These are phyloP conservation scores for Acromyrmex charruanus DNA, from an alignment of 1,140 invertebrate genomes.

Conservation along the genomic window DNA sequence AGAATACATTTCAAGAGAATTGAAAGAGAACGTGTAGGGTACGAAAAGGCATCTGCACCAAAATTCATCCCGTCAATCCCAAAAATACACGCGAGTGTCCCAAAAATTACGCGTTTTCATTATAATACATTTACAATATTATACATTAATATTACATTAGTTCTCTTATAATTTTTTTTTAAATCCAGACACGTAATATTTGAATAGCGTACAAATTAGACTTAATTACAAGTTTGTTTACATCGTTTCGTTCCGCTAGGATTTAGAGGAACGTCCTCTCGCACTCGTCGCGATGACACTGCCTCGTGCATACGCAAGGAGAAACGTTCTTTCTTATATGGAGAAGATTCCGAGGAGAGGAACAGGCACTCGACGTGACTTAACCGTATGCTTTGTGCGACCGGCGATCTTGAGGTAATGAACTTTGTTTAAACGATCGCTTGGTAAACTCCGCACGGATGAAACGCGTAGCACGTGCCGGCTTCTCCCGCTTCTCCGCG, in stretches of 20 bases:
- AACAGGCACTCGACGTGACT: constrained; percentile 61
- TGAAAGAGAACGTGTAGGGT: neutral
- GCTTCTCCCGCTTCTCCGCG: constrained; percentile 38
- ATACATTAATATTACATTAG: neutral
- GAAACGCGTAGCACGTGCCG: constrained; percentile 76
- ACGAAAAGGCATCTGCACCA: constrained; percentile 22
- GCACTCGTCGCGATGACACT: constrained; percentile 13
- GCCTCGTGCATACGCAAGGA: constrained; percentile 66
- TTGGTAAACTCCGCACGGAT: constrained; percentile 77
- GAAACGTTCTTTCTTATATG: constrained; percentile 16
- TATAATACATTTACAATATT: neutral
- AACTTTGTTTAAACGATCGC: constrained; percentile 79
- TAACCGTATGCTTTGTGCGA: constrained; percentile 62
- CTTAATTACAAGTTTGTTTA: constrained; percentile 46
- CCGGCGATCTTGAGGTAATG: constrained; percentile 75
- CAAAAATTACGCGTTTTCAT: too few relatives aligned
- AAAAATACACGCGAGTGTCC: constrained; percentile 14
- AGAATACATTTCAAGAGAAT: constrained; percentile 10
- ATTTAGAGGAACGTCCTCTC: constrained; percentile 53
- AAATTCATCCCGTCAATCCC: constrained; percentile 1
- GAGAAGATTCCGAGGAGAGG: constrained; percentile 21
- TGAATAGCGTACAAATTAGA: neutral
- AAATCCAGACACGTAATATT: neutral
- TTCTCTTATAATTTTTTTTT: neutral
- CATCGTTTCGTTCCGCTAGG: constrained; percentile 45